Base-by-base conservation (phyloP, 2,888 invertebrate species). In the Gymnosoma rotundatum region DNA sequence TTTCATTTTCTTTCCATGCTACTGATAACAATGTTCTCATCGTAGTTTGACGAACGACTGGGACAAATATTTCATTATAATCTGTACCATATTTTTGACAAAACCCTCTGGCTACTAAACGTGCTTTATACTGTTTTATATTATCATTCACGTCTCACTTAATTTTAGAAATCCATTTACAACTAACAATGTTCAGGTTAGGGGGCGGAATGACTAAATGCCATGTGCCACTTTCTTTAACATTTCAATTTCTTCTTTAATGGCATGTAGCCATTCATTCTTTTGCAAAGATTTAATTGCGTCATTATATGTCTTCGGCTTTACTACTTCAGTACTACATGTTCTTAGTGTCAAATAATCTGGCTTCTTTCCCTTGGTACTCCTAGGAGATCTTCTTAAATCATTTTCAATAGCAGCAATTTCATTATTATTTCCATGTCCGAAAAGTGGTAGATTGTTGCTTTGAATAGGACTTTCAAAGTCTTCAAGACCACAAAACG, bases 21-120 rank as follows among this genome's bases (percentile, higher is more conserved):
- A 42, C 42, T 42, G 1, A 38, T 38, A 38, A 38, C 32, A 25
- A 25, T 25, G 25, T 25, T 25, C 4, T 25, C 25, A 25, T 25
- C n/a, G n/a, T n/a, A n/a, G n/a, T n/a, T n/a, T 25, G 25, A 25
- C 25, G 25, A 25, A 25, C 25, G 25, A 25, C 25, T 25, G 25
- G 25, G 25, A 4, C 25, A 25, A 25, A 25, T 25, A 25, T 25
- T 25, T 25, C 25, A 25, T 25, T 25, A 25, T 25, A 25, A 25
- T 25, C 25, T 1, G 25, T 25, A 25, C 25, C 25, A 25, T 25
- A 58, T 58, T 58, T 58, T 25, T 58, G 58, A 25, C 58, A 32
- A 58, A 58, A 60, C 10, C 60, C 36, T 38, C 60, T 60, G n/a
- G 60, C 60, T 18, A 60, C 60, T 60, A 60, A 38, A 36, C 25